Conservation (phyloP, 2,113 vertebrate genomes). For the Corythornis cristatus region DNA sequence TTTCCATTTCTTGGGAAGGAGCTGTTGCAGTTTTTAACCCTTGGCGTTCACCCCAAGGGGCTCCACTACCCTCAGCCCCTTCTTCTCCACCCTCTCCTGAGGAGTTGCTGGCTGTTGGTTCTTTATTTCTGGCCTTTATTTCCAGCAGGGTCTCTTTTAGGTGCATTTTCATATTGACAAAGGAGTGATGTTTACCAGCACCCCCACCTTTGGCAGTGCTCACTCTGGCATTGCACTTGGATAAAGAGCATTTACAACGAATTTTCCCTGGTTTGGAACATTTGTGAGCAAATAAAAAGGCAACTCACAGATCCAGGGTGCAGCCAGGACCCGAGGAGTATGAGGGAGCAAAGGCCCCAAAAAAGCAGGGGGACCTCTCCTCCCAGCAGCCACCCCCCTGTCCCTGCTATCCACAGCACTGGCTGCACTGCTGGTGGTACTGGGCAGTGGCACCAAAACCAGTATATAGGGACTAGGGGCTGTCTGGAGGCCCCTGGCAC, state of each 20-base stretch:
- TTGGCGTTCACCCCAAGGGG: background rate
- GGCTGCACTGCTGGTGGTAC: background rate
- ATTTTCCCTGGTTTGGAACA: background rate
- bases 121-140: background rate
- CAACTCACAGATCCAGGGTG: no score
- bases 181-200: background rate
- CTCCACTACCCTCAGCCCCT: background rate
- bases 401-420: no score
- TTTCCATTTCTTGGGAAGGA: background rate
- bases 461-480: background rate
- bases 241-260: background rate
- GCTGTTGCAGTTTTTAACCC: background rate
- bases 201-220: no score
- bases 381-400: background rate
- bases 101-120: background rate
- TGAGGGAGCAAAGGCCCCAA: background rate
- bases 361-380: background rate
- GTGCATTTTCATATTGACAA: background rate
- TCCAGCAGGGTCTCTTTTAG: rapidly evolving
- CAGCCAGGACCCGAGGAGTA: background rate
- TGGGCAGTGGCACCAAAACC: background rate
- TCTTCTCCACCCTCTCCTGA: background rate
- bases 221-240: background rate
- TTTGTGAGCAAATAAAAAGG: background rate
- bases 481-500: background rate